Evolutionary conservation across 2,888 invertebrate species (phyloP), one percentile per base, ranked within the genome.

Genomic region (Drosophila lutescens): DNA sequence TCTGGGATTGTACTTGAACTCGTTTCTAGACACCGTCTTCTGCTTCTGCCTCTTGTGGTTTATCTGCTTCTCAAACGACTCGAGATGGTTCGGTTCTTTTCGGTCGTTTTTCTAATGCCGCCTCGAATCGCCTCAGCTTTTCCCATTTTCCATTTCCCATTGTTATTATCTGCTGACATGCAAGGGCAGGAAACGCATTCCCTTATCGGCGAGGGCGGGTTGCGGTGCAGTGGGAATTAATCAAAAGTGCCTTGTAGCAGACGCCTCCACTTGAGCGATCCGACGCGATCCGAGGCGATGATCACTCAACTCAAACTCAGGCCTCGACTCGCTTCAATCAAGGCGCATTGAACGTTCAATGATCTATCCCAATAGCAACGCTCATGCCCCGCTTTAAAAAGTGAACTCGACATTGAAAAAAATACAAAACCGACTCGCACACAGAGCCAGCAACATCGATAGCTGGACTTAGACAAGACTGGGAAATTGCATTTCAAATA

Each of bases 341-440:
- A 69, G 57, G 79, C 66, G 82, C 85, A 85, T 80, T 88, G 86
- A 76, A 78, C 86, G 88, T 83, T 83, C 88, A 86, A 86, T 79
- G 85, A 86, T 86, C 85, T 82, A 75, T 79, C 71, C 80, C 83
- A 80, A 82, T 66, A 73, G 73, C 65, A 41, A 63, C 77, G 72
- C 65, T 68, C 70, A 76, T 79, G 77, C 72, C 58, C 79, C 68
- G 83, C 69, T 83, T 81, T 86, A 69, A 86, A 86, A 86, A 86
- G 88, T 79, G 85, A 86, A 80, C 86, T 86, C 85, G 85, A 86
- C 85, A 86, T 86, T 86, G 85, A 86, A 82, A 80, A 73, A 63
- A 72, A 68, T 58, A 76, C 72, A 61, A 43, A 53, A 38, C 47
- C 49, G n/a, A 58, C 38, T 32, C 26, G 59, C 43, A 43, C 17